Evolutionary conservation across 2,113 vertebrate species (phyloP).

Genomic region (Saimiri boliviensis): DNA sequence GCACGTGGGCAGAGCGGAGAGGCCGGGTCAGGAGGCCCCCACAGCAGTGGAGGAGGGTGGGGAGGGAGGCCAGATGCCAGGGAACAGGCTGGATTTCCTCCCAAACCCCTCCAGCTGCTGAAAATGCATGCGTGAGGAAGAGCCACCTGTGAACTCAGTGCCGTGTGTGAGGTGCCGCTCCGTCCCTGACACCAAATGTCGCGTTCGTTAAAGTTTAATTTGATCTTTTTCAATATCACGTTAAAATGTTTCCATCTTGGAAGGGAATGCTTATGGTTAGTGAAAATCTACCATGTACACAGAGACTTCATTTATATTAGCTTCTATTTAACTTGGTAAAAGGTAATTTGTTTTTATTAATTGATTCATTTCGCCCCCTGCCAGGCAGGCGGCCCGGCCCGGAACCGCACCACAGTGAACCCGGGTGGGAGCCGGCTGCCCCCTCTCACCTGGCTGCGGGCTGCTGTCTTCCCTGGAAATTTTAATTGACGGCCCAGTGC

Average conservation of each 20-base stretch:
- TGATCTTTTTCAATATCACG: conserved; percentile 77
- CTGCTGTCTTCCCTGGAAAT: accelerated
- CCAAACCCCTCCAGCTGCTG: neutral
- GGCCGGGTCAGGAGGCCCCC: too few relatives aligned
- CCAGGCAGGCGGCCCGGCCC: neutral
- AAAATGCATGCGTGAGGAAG: neutral
- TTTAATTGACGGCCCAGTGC: accelerated
- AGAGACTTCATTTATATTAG: conserved; percentile 75
- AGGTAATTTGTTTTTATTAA: conserved; percentile 82
- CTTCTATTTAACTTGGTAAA: conserved; percentile 83
- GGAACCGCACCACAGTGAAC: too few relatives aligned
- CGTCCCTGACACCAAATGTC: conserved; percentile 63
- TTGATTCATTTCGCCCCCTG: conserved; percentile 55
- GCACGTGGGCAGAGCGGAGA: too few relatives aligned
- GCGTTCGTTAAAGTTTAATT: conserved; percentile 81
- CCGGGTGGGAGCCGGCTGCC: neutral
- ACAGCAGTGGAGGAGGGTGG: neutral
- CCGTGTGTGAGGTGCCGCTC: neutral
- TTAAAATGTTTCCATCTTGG: conserved; percentile 76
- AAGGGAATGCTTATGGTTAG: conserved; percentile 61
- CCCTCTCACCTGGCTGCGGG: neutral
- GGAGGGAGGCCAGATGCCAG: accelerated
- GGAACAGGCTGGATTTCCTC: neutral
- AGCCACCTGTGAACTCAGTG: neutral
- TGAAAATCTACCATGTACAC: conserved; percentile 76